Conservation (phyloP, 2,888 invertebrate species). For the Schrankia costaestrigalis region DNA sequence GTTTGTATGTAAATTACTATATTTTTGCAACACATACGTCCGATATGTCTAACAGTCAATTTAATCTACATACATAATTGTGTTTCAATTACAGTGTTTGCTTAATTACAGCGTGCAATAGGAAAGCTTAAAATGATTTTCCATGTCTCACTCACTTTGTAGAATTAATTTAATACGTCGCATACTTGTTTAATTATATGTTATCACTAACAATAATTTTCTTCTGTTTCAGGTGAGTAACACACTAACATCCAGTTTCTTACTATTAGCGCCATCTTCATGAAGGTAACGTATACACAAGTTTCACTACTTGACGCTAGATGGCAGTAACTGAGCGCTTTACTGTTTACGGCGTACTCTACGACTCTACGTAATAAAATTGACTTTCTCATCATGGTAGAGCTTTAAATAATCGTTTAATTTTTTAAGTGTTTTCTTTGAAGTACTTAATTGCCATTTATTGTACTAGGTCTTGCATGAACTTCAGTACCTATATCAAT, state of each 20-base stretch:
- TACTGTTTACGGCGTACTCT: not conserved
- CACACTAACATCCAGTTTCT: not conserved
- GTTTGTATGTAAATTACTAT: constrained; percentile 56
- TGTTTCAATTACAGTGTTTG: constrained; percentile 15
- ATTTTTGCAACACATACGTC: constrained; percentile 31
- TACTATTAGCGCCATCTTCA: constrained; percentile 45
- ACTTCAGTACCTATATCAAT: too few relatives aligned
- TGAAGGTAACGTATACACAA: constrained; percentile 14
- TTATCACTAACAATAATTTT: constrained; percentile 15
- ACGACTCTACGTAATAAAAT: too few relatives aligned
- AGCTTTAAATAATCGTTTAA: too few relatives aligned
- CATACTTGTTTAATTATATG: constrained; percentile 4
- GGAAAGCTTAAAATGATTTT: constrained; percentile 11
- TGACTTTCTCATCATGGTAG: too few relatives aligned
- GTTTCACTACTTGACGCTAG: constrained; percentile 53
- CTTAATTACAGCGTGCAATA: constrained; percentile 12
- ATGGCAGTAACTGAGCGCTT: constrained; percentile 29
- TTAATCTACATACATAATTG: constrained; percentile 28
- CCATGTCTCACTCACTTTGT: too few relatives aligned
- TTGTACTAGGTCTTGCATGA: too few relatives aligned
- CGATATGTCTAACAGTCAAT: constrained; percentile 22
- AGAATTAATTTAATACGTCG: too few relatives aligned
- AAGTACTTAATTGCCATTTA: too few relatives aligned
- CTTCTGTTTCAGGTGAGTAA: constrained; percentile 81
- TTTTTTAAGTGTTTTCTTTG: too few relatives aligned